Evolutionary conservation across 1,140 invertebrate genomes (phyloP).

Genomic region (Nylanderia fulva): DNA sequence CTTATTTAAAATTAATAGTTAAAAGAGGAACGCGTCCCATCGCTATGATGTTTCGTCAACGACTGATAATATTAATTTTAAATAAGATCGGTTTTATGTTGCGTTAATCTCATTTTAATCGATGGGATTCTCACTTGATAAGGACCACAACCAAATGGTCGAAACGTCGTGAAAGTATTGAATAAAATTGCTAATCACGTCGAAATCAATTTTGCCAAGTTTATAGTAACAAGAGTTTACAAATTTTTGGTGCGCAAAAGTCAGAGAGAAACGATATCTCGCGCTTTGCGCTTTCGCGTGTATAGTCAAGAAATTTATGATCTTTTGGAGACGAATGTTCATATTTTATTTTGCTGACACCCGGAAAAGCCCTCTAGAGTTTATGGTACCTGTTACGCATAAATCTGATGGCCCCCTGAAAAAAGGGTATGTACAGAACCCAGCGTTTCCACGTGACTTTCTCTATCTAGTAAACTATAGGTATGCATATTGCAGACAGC

Average conservation of each 20-base stretch:
- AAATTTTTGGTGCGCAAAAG: not conserved
- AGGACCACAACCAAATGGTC: too few relatives aligned
- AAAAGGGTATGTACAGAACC: not conserved
- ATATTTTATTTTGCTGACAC: slow-evolving; percentile 59
- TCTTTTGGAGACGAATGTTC: slow-evolving; percentile 38
- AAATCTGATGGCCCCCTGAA: slow-evolving; percentile 33
- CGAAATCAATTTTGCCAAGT: too few relatives aligned
- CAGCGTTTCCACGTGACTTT: slow-evolving; percentile 45
- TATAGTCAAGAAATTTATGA: slow-evolving; percentile 47
- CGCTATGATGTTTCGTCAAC: too few relatives aligned
- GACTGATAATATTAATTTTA: too few relatives aligned
- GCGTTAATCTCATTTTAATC: too few relatives aligned
- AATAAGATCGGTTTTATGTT: too few relatives aligned
- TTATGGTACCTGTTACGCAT: slow-evolving; percentile 60
- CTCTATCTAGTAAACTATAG: slow-evolving; percentile 33
- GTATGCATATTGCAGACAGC: slow-evolving; percentile 31
- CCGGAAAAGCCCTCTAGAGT: slow-evolving; percentile 36
- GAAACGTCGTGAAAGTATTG: too few relatives aligned
- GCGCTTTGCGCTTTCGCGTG: not conserved
- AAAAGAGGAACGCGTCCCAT: too few relatives aligned
- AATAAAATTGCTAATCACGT: too few relatives aligned
- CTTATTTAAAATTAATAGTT: too few relatives aligned
- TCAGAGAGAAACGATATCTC: not conserved
- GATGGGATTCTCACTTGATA: too few relatives aligned
- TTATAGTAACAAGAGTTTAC: not conserved